These are phyloP conservation scores for Empis stercorea DNA, from an alignment of 2,888 invertebrate species.

Conservation along the genomic window DNA sequence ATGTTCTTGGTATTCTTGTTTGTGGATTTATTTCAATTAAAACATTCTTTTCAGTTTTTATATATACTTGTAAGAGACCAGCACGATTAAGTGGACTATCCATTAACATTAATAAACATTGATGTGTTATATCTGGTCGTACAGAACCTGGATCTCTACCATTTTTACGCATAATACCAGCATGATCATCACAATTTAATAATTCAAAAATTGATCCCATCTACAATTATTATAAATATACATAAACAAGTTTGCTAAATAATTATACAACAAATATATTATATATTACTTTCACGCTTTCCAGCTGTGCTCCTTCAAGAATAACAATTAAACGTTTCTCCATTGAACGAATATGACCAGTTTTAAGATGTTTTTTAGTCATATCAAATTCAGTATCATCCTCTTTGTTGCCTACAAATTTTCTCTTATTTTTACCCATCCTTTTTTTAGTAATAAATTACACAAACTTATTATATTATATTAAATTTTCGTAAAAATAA, in stretches of 20 bases:
- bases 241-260: not conserved
- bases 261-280: too few relatives aligned
- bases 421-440: conserved; percentile 24
- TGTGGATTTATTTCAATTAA: conserved; percentile 94
- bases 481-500: too few relatives aligned
- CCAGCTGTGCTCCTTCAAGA: conserved; percentile 86
- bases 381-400: conserved; percentile 70
- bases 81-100: conserved; percentile 96
- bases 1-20: conserved; percentile 92
- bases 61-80: conserved; percentile 87
- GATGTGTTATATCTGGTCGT: conserved; percentile 94
- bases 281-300: conserved; percentile 85
- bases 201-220: conserved; percentile 78
- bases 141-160: conserved; percentile 78
- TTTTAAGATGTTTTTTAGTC: conserved; percentile 60
- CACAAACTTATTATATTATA: too few relatives aligned
- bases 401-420: conserved; percentile 32
- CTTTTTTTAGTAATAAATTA: too few relatives aligned
- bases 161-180: conserved; percentile 68
- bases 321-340: conserved; percentile 87
- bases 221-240: conserved; percentile 37
- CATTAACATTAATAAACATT: conserved; percentile 92
- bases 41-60: conserved; percentile 84
- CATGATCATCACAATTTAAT: conserved; percentile 89
- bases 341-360: conserved; percentile 65